Conservation (phyloP, 2,113 vertebrate species). For the Morone chrysops region DNA sequence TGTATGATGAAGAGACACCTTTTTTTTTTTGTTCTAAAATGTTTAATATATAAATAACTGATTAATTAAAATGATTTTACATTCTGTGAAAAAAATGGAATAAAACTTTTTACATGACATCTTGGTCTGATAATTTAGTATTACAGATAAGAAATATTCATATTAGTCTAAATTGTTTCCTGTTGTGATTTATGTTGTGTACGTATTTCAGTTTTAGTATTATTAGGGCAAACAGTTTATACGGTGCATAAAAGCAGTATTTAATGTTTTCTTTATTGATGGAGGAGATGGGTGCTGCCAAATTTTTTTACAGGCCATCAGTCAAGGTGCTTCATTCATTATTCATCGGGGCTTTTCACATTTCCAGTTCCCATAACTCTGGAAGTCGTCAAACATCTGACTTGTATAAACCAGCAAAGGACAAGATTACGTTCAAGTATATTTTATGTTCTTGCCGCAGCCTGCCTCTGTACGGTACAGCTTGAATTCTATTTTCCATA, state of each 20-base stretch:
- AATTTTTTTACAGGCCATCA: conserved; percentile 47
- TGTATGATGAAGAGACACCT: conserved; percentile 24
- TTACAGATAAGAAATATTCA: background rate
- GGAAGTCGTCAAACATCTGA: conserved; percentile 23
- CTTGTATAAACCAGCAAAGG: background rate
- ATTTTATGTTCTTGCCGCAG: too few relatives aligned
- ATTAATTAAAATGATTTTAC: conserved; percentile 60
- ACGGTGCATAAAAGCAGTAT: conserved; percentile 11
- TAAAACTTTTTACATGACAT: conserved; percentile 68
- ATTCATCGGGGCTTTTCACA: conserved; percentile 47
- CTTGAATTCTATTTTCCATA: background rate
- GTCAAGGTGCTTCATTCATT: conserved; percentile 57
- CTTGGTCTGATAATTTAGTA: background rate
- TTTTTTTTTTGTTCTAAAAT: conserved; percentile 50
- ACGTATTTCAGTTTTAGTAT: background rate
- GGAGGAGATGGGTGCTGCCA: conserved; percentile 38
- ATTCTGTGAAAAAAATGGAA: conserved; percentile 65
- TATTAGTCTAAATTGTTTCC: background rate
- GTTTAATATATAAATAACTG: conserved; percentile 68
- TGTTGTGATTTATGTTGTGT: background rate
- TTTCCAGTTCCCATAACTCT: conserved; percentile 39
- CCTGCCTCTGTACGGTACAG: too few relatives aligned
- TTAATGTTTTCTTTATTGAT: conserved; percentile 43
- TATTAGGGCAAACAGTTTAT: conserved; percentile 40
- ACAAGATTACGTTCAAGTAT: background rate